Evolutionary conservation across 2,888 invertebrate species (phyloP), one percentile per base, ranked within the genome.

Genomic region (Zhengitettix transpicula): DNA sequence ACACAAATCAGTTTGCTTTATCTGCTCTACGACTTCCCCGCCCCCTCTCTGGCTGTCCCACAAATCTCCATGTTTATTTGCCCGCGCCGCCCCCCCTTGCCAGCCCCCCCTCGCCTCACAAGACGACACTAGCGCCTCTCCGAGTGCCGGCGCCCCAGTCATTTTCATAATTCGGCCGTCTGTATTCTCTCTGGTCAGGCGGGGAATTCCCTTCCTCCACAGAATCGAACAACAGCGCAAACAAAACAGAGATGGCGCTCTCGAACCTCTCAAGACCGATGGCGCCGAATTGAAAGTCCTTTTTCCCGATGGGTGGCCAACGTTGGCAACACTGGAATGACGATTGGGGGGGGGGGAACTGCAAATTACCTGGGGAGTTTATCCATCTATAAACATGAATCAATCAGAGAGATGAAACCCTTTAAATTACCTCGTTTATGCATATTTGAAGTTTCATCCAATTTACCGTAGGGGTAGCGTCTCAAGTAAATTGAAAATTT

Each of bases 161-260:
- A 78, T 78, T 78, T 78, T 78, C 78, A 78, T 78, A 78, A 78
- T 78, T 78, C 73, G 73, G 75, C 76, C 76, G 77, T 78, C 77
- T 78, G 77, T 78, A 78, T 78, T 77, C 78, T 73, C 73, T 70
- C 69, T 70, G 70, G 69, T 68, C 71, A 71, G 55, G 52, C 62
- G 55, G 55, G 55, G 56, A 47, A n/a, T 28, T 28, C 28, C 28
- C 28, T 28, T 28, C 28, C 28, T 28, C 28, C 28, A 28, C 28
- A 56, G 58, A 61, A 61, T 58, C 61, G 58, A 56, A 61, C 58
- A 40, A 55, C 51, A 56, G 62, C 64, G 60, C 62, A 62, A 62
- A 64, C 64, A 64, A 62, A 64, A 62, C 60, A 64, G 59, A 41
- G 55, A 60, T 57, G 57, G 60, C 56, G 28, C 28, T 28, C 28